These are phyloP conservation scores for Lutraria rhynchaena DNA, from an alignment of 1,140 invertebrate species.

Conservation along the genomic window DNA sequence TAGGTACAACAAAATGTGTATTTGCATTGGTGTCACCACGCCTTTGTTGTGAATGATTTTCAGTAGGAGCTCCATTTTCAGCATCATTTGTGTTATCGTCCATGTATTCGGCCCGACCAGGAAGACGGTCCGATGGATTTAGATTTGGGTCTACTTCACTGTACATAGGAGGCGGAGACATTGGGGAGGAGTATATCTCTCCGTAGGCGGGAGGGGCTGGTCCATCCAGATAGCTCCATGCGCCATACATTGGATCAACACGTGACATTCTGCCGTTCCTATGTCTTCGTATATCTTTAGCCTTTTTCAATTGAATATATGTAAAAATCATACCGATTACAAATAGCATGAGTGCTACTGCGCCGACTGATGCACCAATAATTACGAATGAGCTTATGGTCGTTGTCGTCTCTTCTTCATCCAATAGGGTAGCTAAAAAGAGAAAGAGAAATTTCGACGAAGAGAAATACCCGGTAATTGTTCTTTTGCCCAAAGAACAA, in stretches of 20 bases:
- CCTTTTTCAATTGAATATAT: conserved; percentile 36
- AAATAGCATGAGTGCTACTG: conserved; percentile 10
- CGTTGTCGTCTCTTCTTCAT: neutral
- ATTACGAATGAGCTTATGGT: neutral
- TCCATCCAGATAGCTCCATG: conserved; percentile 20
- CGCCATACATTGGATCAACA: neutral
- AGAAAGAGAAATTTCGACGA: too few relatives aligned
- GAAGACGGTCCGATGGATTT: neutral
- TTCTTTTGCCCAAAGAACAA: too few relatives aligned
- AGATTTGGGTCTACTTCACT: conserved; percentile 40
- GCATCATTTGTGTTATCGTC: neutral
- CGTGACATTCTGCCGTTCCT: neutral
- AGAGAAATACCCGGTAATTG: too few relatives aligned
- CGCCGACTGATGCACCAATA: conserved; percentile 18
- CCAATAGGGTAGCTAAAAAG: conserved; percentile 7
- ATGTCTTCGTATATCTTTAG: conserved; percentile 21
- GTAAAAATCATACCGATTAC: conserved; percentile 22
- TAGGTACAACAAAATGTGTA: conserved; percentile 17
- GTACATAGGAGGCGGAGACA: conserved; percentile 51
- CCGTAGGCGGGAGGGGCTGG: conserved; percentile 55
- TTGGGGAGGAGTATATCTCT: conserved; percentile 39
- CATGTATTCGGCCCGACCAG: conserved; percentile 17
- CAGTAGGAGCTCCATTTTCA: neutral
- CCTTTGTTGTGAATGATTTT: too few relatives aligned
- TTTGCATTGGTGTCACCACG: conserved; percentile 7